phyloP scores from a whole-genome alignment of 2,888 invertebrate species.

The Amphimallon solstitiale region DNA sequence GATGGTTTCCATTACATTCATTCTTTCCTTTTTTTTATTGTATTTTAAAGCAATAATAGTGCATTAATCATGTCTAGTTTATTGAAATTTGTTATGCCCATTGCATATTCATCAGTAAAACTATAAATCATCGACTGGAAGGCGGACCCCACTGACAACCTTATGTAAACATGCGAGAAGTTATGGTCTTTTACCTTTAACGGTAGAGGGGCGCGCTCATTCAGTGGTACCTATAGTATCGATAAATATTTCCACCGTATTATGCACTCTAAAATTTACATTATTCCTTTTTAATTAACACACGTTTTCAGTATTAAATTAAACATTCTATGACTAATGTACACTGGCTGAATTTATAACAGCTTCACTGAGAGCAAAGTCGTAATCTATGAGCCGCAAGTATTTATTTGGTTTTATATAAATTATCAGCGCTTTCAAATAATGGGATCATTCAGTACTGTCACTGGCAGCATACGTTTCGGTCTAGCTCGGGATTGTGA shows the following conservation, averaged over 20 bases:
- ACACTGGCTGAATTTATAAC: no score
- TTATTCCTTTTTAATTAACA: no score
- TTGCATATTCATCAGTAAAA: conserved; percentile 61
- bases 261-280: neutral
- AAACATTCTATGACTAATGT: no score
- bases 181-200: conserved; percentile 40
- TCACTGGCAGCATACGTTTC: no score
- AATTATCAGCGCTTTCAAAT: no score
- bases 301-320: no score
- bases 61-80: conserved; percentile 60
- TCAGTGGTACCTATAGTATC: conserved; percentile 1
- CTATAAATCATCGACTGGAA: conserved; percentile 58
- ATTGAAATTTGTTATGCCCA: conserved; percentile 61
- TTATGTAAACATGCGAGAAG: conserved; percentile 51
- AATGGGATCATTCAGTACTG: no score
- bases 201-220: conserved; percentile 18
- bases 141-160: conserved; percentile 53
- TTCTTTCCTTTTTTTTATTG: conserved; percentile 3
- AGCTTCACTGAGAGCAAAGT: no score
- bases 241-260: conserved; percentile 3
- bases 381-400: no score
- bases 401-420: no score
- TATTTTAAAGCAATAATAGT: conserved; percentile 40
- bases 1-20: conserved; percentile 41
- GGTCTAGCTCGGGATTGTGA: no score